Conservation (phyloP, 1,140 invertebrate species). For the Zaprionus davidi region DNA sequence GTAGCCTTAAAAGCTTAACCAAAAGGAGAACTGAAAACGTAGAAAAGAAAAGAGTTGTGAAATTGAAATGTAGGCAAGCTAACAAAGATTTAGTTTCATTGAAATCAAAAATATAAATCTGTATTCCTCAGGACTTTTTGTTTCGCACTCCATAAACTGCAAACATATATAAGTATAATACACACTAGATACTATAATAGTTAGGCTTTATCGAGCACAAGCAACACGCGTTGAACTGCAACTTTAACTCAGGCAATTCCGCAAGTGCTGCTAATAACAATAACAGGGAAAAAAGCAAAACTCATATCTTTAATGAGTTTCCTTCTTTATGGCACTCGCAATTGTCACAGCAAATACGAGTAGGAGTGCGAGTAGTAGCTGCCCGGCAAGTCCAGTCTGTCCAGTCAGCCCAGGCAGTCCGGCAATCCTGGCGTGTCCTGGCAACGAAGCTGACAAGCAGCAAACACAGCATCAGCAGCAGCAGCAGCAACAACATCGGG, state of each 20-base stretch:
- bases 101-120: background rate
- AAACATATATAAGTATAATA: background rate
- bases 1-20: background rate
- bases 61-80: background rate
- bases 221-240: background rate
- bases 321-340: constrained; percentile 27
- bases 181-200: background rate
- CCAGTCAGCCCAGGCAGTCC: background rate
- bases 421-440: background rate
- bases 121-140: background rate
- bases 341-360: constrained; percentile 28
- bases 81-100: background rate
- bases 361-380: background rate
- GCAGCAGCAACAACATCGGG: background rate
- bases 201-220: constrained; percentile 6
- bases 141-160: background rate
- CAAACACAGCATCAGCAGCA: background rate
- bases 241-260: constrained; percentile 19
- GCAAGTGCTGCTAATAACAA: constrained; percentile 34
- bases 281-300: constrained; percentile 3
- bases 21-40: background rate
- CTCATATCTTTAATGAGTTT: constrained; percentile 40
- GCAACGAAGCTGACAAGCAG: constrained; percentile 21
- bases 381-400: constrained; percentile 16
- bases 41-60: background rate